These are phyloP conservation scores for Puntigrus tetrazona DNA, from an alignment of 2,113 vertebrate species.

Conservation along the genomic window DNA sequence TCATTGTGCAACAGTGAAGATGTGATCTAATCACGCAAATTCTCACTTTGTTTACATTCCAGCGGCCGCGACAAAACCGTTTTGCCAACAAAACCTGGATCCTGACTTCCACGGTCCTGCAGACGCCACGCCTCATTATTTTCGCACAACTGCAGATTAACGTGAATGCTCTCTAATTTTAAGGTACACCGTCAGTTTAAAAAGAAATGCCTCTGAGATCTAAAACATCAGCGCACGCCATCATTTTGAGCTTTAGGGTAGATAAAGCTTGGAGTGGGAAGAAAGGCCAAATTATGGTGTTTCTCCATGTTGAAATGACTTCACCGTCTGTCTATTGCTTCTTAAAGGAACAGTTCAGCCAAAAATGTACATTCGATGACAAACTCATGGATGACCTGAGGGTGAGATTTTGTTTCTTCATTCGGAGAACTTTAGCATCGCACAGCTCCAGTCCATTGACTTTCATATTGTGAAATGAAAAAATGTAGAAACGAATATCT, in stretches of 20 bases:
- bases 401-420: neutral
- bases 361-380: neutral
- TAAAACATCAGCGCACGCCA: neutral
- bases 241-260: neutral
- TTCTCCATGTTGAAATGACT: neutral
- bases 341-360: neutral
- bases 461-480: neutral
- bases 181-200: neutral
- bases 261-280: neutral
- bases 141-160: constrained; percentile 9
- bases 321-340: neutral
- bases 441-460: too few species aligned
- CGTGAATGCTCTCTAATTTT: neutral
- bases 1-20: constrained; percentile 30
- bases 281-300: neutral
- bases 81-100: constrained; percentile 15
- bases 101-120: neutral
- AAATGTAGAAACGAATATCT: neutral
- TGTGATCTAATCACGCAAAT: constrained; percentile 23
- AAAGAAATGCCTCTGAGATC: neutral
- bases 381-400: neutral
- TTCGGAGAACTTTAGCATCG: too few species aligned
- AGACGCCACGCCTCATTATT: neutral
- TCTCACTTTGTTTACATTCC: constrained; percentile 10
- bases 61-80: neutral